Conservation (phyloP, 2,888 invertebrate genomes). For the Orthonychiurus folsomi region DNA sequence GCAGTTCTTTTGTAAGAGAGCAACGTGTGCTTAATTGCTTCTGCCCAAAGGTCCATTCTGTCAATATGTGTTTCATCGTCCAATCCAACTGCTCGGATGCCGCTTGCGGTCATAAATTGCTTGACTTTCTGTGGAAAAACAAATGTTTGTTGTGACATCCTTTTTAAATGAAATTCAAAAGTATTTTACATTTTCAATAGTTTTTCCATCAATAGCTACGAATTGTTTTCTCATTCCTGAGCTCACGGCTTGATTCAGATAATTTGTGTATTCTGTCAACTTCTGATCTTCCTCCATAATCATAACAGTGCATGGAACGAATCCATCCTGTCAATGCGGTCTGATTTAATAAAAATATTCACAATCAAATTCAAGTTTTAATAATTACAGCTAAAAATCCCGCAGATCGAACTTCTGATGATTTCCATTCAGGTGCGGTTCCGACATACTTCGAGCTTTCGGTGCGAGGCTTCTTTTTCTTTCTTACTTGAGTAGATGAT, state of each 20-base stretch:
- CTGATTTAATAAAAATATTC: background rate
- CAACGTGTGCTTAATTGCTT: conserved; percentile 28
- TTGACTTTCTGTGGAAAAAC: conserved; percentile 24
- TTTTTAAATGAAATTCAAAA: conserved; percentile 3
- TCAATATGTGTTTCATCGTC: conserved; percentile 18
- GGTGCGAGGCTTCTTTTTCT: background rate
- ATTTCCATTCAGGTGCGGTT: conserved; percentile 4
- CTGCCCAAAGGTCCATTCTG: conserved; percentile 28
- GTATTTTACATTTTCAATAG: conserved; percentile 18
- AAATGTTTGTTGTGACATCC: background rate
- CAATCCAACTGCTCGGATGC: background rate
- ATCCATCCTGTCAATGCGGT: conserved; percentile 20
- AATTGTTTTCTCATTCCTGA: conserved; percentile 29
- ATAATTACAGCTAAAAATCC: background rate
- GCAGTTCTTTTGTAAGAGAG: too few species aligned
- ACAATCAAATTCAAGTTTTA: background rate
- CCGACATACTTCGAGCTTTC: background rate
- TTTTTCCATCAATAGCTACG: conserved; percentile 18
- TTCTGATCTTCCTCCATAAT: conserved; percentile 29
- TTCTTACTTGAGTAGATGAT: background rate
- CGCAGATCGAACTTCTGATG: conserved; percentile 5
- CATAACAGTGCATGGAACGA: conserved; percentile 23
- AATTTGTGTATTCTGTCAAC: conserved; percentile 22
- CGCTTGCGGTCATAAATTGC: conserved; percentile 17
- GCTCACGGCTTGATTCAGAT: conserved; percentile 21